A percentile compares a stretch with the other conserved stretches of the same genome.
Evolutionary conservation across 1,140 invertebrate species (phyloP).

Genomic region (Nylanderia fulva): DNA sequence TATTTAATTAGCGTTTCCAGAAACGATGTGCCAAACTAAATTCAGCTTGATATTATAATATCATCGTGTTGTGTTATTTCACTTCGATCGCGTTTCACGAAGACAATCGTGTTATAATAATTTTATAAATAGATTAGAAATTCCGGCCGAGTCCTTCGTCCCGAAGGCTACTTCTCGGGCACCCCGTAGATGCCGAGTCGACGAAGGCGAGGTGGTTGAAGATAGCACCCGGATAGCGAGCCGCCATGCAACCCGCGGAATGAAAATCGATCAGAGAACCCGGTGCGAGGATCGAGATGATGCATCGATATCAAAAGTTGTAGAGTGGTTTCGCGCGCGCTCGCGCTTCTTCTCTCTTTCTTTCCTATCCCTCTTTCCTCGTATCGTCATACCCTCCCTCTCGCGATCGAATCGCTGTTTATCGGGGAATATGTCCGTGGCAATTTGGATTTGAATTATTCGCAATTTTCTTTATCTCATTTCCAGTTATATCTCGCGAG

Average conservation of each 20-base stretch:
- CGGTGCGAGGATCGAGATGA: conserved; percentile 84
- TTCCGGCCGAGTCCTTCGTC: neutral
- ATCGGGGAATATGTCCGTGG: conserved; percentile 80
- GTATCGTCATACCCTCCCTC: conserved; percentile 51
- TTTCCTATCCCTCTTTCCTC: conserved; percentile 51
- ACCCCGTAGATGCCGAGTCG: conserved; percentile 75
- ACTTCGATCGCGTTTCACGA: neutral
- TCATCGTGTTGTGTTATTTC: neutral
- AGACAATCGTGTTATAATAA: conserved; percentile 6
- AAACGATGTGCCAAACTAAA: neutral
- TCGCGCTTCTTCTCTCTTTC: conserved; percentile 65
- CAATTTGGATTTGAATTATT: conserved; percentile 84
- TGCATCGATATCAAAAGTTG: conserved; percentile 85
- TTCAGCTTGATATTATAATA: neutral
- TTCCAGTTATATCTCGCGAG: conserved; percentile 69
- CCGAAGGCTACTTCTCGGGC: conserved; percentile 67
- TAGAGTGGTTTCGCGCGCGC: conserved; percentile 83
- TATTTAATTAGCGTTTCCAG: conserved; percentile 16
- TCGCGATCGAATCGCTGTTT: conserved; percentile 78
- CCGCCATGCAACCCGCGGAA: conserved; percentile 82
- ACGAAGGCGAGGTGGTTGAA: conserved; percentile 79
- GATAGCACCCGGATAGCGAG: conserved; percentile 82
- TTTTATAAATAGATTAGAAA: neutral
- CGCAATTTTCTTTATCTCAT: conserved; percentile 84
- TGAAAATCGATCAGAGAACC: conserved; percentile 85